Evolutionary conservation across 2,888 invertebrate species (phyloP), one percentile per base, ranked within the genome.

Genomic region (Latrodectus elegans): DNA sequence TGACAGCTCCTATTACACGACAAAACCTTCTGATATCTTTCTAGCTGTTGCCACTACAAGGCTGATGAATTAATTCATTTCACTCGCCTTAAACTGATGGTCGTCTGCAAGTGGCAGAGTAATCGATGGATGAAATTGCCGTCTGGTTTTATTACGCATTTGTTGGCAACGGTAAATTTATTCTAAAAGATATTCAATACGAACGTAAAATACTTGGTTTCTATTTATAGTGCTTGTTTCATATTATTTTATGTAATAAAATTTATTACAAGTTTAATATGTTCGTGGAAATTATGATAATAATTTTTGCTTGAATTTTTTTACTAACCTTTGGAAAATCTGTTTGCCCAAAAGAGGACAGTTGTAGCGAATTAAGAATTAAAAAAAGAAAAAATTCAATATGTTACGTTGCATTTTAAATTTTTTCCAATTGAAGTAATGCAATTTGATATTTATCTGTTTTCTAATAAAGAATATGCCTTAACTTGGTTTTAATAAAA

Each of bases 31-130:
- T 17, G 73, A 26, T 67, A 49, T 9, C 75, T 26, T 60, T 75
- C 14, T 15, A 17, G 26, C 22, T 68, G 51, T 51, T 64, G 51
- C 73, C 73, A 53, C 38, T n/a, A 17, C n/a, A 22, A n/a, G 11
- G 38, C 51, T 67, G 76, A 77, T 51, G 64, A 77, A 77, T 77
- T 77, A 65, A 77, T 77, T 77, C 76, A 77, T 77, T 77, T 51
- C 76, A 26, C n/a, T 38, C 14, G 60, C 22, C 55, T 75, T 75
- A 55, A 75, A 22, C 26, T 76, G 11, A 15, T 10, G 15, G 64
- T n/a, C 26, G 17, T n/a, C 75, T 76, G 75, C 26, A 11, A 15
- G 26, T 76, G 75, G 64, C 64, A 60, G 64, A 11, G 22, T 49
- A 76, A 76, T 76, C 75, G 64, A 76, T 76, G 49, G 64, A 70